A percentile compares a stretch with the other conserved stretches of the same genome.
phyloP scores from a whole-genome alignment of 2,797 vertebrate genomes.

The Syngnathus acus region DNA sequence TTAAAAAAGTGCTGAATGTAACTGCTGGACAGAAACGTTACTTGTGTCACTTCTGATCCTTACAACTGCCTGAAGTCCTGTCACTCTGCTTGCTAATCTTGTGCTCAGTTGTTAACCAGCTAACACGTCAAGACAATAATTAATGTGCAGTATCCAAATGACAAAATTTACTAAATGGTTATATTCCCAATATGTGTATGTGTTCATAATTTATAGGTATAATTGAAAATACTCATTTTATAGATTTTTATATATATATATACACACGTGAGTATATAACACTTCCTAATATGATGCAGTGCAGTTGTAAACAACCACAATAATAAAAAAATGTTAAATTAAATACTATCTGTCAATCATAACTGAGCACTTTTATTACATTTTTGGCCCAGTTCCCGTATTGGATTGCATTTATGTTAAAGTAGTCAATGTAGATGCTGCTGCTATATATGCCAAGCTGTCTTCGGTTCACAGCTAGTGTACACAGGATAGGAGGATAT shows the following conservation, averaged over 20 bases:
- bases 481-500: not conserved
- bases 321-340: not conserved
- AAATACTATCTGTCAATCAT: not conserved
- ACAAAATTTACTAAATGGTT: not conserved
- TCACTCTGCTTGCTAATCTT: too few relatives aligned
- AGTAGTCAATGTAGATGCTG: not conserved
- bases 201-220: not conserved
- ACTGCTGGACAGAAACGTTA: too few relatives aligned
- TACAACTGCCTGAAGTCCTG: too few relatives aligned
- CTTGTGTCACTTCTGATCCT: too few relatives aligned
- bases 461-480: not conserved
- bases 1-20: too few relatives aligned
- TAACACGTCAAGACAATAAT: too few relatives aligned
- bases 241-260: not conserved
- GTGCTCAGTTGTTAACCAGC: too few relatives aligned
- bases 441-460: not conserved
- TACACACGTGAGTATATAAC: not conserved
- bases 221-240: not conserved
- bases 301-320: not conserved
- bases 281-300: not conserved
- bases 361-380: not conserved
- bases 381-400: too few relatives aligned
- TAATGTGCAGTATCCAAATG: not conserved
- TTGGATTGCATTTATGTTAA: not conserved
- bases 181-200: not conserved